Evolutionary conservation across 92 coral and sea anemone genomes (phyloP).

Genomic region (Umimayanthus kanabou): DNA sequence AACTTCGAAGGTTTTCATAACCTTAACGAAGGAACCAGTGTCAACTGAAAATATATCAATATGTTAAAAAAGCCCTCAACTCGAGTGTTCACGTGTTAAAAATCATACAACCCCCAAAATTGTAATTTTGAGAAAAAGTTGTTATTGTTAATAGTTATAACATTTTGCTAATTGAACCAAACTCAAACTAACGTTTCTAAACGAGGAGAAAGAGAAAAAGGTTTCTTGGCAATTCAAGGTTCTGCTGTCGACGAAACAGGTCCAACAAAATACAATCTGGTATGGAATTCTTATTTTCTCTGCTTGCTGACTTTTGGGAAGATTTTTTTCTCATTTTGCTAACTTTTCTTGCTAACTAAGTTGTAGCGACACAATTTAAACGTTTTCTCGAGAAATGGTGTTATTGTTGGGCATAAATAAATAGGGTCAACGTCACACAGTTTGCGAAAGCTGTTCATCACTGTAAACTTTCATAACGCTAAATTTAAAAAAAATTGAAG

Average conservation of each 20-base stretch:
- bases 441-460: background rate
- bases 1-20: background rate
- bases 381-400: background rate
- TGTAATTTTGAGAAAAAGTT: background rate
- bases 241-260: background rate
- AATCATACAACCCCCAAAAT: background rate
- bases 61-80: too few species aligned
- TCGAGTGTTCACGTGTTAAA: background rate
- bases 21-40: background rate
- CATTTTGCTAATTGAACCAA: background rate
- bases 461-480: slow-evolving; percentile 5
- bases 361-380: background rate
- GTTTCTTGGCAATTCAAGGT: background rate
- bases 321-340: background rate
- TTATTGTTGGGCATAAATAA: too few species aligned
- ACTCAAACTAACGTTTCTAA: background rate
- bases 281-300: background rate
- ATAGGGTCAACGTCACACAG: background rate
- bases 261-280: background rate
- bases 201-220: background rate
- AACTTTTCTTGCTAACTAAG: background rate
- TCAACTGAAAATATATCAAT: background rate
- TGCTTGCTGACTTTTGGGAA: background rate
- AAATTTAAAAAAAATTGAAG: slow-evolving; percentile 3
- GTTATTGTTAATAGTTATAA: too few species aligned